These are phyloP conservation scores for Lamellibrachia columna DNA, from an alignment of 2,888 invertebrate genomes.

Conservation along the genomic window DNA sequence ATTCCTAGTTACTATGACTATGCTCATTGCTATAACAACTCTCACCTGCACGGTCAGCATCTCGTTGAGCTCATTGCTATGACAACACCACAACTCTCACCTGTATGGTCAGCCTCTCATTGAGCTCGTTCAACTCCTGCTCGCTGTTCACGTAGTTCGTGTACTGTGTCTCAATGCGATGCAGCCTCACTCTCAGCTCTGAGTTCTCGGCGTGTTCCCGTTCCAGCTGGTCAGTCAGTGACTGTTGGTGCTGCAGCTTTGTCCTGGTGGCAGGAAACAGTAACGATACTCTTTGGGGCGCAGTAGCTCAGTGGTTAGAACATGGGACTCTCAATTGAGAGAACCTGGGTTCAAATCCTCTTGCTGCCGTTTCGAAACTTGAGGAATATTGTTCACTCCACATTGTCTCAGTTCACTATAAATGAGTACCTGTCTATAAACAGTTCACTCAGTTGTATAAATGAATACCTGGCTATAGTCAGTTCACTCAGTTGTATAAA, in stretches of 20 bases:
- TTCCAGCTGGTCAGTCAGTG: conserved; percentile 57
- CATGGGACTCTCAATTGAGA: neutral
- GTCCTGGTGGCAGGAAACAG: conserved; percentile 49
- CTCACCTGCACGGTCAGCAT: neutral
- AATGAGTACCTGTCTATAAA: too few relatives aligned
- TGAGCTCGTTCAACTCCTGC: conserved; percentile 41
- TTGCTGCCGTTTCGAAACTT: too few relatives aligned
- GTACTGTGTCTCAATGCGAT: conserved; percentile 53
- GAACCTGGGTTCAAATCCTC: too few relatives aligned
- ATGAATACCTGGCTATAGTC: too few relatives aligned
- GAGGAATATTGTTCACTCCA: too few relatives aligned
- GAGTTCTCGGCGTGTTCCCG: conserved; percentile 59
- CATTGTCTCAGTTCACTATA: too few relatives aligned
- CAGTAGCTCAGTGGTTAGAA: neutral
- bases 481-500: too few relatives aligned
- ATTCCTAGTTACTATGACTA: neutral
- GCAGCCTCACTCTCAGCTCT: conserved; percentile 55
- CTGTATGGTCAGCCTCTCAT: conserved; percentile 54
- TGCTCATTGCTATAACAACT: conserved; percentile 23
- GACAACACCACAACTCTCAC: conserved; percentile 46
- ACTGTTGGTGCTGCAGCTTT: conserved; percentile 57
- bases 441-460: too few relatives aligned
- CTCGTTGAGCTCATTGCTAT: neutral
- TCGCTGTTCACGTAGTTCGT: conserved; percentile 43
- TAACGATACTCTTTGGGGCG: neutral